Evolutionary conservation across 2,113 vertebrate genomes (phyloP).

Genomic region (Chrysemys picta): DNA sequence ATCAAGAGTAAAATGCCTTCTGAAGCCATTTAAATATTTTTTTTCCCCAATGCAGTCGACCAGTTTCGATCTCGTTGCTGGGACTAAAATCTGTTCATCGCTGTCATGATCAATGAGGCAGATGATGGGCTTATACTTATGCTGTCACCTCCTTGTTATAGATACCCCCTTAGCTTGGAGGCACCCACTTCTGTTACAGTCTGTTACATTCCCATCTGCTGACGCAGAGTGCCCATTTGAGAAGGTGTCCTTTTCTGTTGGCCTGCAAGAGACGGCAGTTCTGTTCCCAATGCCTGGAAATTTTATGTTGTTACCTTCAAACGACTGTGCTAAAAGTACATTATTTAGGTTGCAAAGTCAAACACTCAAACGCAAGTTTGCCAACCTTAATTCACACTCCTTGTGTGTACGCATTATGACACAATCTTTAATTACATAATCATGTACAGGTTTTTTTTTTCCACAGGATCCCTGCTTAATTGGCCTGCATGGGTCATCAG

Average conservation of each 20-base stretch:
- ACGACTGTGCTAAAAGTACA: background rate
- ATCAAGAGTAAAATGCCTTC: background rate
- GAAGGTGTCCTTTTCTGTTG: background rate
- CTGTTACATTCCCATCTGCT: background rate
- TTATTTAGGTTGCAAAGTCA: background rate
- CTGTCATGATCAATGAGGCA: background rate
- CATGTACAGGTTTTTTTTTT: background rate
- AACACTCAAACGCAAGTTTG: background rate
- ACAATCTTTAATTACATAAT: background rate
- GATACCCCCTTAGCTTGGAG: background rate
- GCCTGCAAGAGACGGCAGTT: background rate
- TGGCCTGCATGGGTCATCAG: background rate
- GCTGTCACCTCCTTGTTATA: background rate
- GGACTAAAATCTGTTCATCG: background rate
- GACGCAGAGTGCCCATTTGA: rapidly evolving
- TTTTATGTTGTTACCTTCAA: background rate
- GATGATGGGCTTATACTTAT: background rate
- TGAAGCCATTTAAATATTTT: background rate
- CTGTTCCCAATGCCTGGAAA: background rate
- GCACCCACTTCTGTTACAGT: background rate
- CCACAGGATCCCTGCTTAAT: background rate
- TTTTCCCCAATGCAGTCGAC: background rate
- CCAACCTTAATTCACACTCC: background rate
- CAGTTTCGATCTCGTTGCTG: rapidly evolving
- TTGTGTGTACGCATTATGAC: background rate